A percentile compares a stretch with the other conserved stretches of the same genome.
Evolutionary conservation across 2,888 invertebrate species (phyloP).

Genomic region (Endotricha flammealis): DNA sequence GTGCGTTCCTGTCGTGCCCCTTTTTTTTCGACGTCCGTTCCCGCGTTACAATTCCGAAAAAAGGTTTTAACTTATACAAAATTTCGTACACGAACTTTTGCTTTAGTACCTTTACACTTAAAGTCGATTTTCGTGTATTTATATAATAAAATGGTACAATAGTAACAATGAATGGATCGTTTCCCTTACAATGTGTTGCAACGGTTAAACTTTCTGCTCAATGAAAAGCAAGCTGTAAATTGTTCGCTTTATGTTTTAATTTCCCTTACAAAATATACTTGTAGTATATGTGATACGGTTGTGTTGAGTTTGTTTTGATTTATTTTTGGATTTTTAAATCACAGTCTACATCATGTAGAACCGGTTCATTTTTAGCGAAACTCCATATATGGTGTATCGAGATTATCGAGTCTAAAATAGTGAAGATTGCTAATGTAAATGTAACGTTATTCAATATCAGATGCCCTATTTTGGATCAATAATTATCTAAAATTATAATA

Average conservation of each 20-base stretch:
- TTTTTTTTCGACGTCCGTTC: constrained; percentile 76
- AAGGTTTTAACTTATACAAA: constrained; percentile 30
- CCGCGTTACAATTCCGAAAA: constrained; percentile 35
- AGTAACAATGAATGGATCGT: constrained; percentile 73
- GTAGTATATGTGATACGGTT: constrained; percentile 42
- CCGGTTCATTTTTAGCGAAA: constrained; percentile 18
- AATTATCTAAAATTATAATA: too few relatives aligned
- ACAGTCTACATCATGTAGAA: constrained; percentile 33
- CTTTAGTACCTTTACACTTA: constrained; percentile 16
- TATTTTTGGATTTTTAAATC: constrained; percentile 57
- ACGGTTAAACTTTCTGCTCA: constrained; percentile 52
- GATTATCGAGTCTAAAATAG: constrained; percentile 3
- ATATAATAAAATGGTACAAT: constrained; percentile 41
- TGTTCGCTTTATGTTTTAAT: constrained; percentile 25
- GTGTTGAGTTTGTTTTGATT: constrained; percentile 55
- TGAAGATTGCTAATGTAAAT: not conserved
- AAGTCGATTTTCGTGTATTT: constrained; percentile 30
- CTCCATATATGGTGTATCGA: constrained; percentile 6
- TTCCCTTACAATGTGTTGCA: constrained; percentile 72
- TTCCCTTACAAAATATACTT: constrained; percentile 21
- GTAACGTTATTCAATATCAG: not conserved
- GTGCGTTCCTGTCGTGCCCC: constrained; percentile 76
- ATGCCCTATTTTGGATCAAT: too few relatives aligned
- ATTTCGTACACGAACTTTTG: constrained; percentile 16
- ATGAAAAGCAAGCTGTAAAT: constrained; percentile 39